Evolutionary conservation across 2,888 invertebrate species (phyloP), one percentile per base, ranked within the genome.

Genomic region (Odontocerum albicorne): DNA sequence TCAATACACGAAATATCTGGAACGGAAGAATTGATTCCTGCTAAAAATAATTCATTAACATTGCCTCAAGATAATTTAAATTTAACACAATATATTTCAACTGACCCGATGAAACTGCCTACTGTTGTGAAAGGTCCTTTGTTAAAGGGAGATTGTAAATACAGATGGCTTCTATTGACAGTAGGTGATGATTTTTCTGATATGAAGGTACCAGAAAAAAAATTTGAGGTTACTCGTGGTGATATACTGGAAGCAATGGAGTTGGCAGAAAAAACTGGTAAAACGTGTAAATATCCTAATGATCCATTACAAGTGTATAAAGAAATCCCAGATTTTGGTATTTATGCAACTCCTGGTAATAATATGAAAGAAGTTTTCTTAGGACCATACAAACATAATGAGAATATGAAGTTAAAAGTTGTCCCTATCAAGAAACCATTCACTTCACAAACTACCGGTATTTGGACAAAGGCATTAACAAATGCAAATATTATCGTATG

Each of bases 121-220:
- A 12, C 27, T 4, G 36, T 16, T 16, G 36, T 47, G 6, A 47
- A n/a, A 12, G 47, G 13, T n/a, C 47, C 47, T 12, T 17, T 47
- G 6, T 19, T 47, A 22, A 32, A 27, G 2, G 27, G n/a, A 17
- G 51, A 22, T 10, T 13, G 15, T 17, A 49, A 59, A 12, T 76
- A 74, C 20, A 75, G 74, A 67, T 84, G 83, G 83, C 78, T 80
- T 62, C 70, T 82, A 55, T 73, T 83, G 68, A 76, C 70, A 36
- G 61, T 83, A 33, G 78, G 79, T 68, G 72, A 79, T 52, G 78
- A 79, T 66, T 82, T 83, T 65, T 68, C 66, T 13, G 79, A 79
- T 65, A 70, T 84, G 42, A 70, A 74, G 47, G 79, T 83, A 64
- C 4, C 8, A 12, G 22, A 12, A 6, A 54, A 49, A 39, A 43